Conservation (phyloP, 2,113 vertebrate genomes). For the Nothoprocta perdicaria region DNA sequence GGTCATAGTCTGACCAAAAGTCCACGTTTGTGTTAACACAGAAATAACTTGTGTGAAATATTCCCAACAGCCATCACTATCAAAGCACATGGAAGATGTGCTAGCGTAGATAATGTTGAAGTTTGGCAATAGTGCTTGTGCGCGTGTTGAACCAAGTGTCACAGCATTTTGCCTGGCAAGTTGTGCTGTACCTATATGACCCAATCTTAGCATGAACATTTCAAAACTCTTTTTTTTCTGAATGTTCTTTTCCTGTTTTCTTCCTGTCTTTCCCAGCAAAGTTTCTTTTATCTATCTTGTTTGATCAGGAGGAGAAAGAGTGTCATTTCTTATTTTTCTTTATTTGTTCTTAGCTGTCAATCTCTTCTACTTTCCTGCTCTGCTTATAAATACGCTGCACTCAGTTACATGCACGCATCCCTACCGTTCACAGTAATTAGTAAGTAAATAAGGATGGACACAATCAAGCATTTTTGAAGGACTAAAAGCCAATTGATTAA, state of each 20-base stretch:
- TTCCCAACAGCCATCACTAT: background rate
- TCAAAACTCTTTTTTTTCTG: background rate
- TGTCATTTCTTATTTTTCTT: background rate
- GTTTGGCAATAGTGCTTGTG: background rate
- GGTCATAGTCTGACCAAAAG: background rate
- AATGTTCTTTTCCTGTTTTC: background rate
- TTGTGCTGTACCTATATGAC: background rate
- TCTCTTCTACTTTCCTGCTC: background rate
- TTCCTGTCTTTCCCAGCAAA: background rate
- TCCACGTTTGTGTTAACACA: background rate
- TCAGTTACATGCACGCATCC: background rate
- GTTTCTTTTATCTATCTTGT: background rate
- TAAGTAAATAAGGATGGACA: background rate
- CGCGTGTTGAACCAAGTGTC: background rate
- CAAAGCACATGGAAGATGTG: background rate
- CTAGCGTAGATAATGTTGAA: background rate
- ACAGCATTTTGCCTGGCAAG: background rate
- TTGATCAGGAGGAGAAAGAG: background rate
- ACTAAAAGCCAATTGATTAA: background rate
- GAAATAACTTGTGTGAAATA: background rate
- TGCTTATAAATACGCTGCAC: background rate
- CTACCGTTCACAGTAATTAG: background rate
- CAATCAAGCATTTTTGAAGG: background rate
- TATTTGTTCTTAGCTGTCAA: background rate
- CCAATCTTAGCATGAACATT: background rate